phyloP scores from a whole-genome alignment of 2,113 vertebrate genomes.

The Noturus placidus region DNA sequence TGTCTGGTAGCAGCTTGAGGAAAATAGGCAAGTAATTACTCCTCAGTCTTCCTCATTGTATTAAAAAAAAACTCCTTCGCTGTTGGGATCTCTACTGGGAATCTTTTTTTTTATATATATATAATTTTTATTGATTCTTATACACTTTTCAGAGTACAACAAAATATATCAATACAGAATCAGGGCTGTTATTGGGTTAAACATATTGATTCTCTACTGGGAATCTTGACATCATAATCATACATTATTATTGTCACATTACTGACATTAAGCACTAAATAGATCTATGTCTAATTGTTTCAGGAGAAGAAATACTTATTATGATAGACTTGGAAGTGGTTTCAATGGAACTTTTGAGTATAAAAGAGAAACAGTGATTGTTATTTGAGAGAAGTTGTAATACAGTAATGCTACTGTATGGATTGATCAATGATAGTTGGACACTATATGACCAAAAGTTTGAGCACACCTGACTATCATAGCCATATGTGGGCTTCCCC shows the following conservation, averaged over 20 bases:
- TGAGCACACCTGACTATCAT: not conserved
- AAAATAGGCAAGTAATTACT: not conserved
- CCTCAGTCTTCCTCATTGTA: not conserved
- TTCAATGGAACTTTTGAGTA: not conserved
- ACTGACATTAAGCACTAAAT: not conserved
- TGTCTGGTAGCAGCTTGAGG: not conserved
- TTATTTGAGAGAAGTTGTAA: not conserved
- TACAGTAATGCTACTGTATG: not conserved
- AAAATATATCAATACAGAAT: no score
- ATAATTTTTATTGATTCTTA: no score
- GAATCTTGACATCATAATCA: not conserved
- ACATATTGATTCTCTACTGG: not conserved
- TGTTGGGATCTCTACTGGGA: not conserved
- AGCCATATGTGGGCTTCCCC: not conserved
- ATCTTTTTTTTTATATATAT: no score
- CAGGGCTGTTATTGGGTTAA: no score
- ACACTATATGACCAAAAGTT: not conserved
- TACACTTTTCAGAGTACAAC: no score
- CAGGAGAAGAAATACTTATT: not conserved
- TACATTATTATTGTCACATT: not conserved
- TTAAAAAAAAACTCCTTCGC: not conserved
- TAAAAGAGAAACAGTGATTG: not conserved
- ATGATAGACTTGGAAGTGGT: not conserved
- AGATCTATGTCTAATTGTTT: not conserved
- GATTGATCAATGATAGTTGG: not conserved